phyloP scores from a whole-genome alignment of 2,797 vertebrate genomes.

The Trematocara caparti region DNA sequence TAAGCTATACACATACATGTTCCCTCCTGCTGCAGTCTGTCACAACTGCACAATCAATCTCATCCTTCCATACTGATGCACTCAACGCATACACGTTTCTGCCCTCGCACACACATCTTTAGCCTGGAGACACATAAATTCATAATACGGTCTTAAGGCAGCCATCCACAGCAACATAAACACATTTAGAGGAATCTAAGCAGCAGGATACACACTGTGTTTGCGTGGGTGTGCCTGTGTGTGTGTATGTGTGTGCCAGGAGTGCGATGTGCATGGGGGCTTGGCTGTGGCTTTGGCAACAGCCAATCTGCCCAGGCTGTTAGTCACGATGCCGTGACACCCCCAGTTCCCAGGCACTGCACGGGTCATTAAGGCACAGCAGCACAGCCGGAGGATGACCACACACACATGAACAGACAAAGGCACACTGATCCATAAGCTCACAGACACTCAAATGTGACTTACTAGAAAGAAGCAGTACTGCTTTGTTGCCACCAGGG shows the following conservation, averaged over 20 bases:
- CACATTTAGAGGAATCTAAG: conserved; percentile 52
- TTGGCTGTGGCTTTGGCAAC: conserved; percentile 49
- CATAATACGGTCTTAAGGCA: conserved; percentile 55
- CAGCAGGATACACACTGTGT: conserved; percentile 26
- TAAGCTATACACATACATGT: background rate
- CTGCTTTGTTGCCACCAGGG: background rate
- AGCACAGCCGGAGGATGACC: conserved; percentile 43
- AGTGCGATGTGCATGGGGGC: background rate
- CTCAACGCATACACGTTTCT: conserved; percentile 9
- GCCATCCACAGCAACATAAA: conserved; percentile 52
- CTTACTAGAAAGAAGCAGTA: conserved; percentile 5
- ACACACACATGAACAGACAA: conserved; percentile 13
- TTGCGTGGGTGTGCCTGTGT: background rate
- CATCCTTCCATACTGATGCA: conserved; percentile 7
- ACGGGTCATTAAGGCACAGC: conserved; percentile 68
- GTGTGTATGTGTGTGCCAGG: background rate
- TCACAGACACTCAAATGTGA: conserved; percentile 17
- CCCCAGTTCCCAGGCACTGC: conserved; percentile 51
- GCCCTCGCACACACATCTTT: background rate
- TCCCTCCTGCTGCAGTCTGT: background rate
- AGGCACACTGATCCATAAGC: conserved; percentile 18
- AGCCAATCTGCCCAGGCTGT: conserved; percentile 57
- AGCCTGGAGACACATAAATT: conserved; percentile 55
- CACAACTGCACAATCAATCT: conserved; percentile 22
- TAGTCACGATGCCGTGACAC: conserved; percentile 64